A percentile compares a stretch with the other conserved stretches of the same genome.
These are phyloP conservation scores for Dicyrtomina minuta DNA, from an alignment of 2,888 invertebrate genomes.

Conservation along the genomic window DNA sequence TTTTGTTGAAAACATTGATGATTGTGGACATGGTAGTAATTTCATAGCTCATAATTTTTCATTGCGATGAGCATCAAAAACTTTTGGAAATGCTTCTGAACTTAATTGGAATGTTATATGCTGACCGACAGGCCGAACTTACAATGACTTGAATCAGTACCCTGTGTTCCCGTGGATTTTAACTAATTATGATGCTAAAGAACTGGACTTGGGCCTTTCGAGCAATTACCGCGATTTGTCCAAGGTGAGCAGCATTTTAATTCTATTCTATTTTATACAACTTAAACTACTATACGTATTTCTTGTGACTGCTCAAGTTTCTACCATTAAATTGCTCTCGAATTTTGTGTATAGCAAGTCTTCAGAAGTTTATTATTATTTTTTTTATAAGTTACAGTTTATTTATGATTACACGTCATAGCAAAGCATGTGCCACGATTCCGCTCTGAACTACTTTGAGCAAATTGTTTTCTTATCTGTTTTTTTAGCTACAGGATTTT, in stretches of 20 bases:
- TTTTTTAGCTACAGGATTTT: too few species aligned
- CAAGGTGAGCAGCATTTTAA: constrained; percentile 65
- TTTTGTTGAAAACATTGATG: constrained; percentile 17
- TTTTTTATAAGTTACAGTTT: too few species aligned
- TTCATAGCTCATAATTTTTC: constrained; percentile 22
- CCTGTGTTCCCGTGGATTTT: constrained; percentile 99
- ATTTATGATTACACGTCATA: too few species aligned
- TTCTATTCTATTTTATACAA: neutral
- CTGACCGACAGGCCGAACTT: constrained; percentile 80
- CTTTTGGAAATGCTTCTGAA: constrained; percentile 8
- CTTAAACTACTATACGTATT: too few species aligned
- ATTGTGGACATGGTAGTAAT: constrained; percentile 11
- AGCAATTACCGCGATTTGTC: constrained; percentile 97
- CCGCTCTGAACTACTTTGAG: too few species aligned
- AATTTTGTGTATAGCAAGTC: too few species aligned
- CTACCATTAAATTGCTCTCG: too few species aligned
- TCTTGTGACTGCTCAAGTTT: too few species aligned
- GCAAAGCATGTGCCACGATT: too few species aligned
- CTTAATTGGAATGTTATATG: constrained; percentile 35
- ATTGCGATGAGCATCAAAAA: constrained; percentile 19
- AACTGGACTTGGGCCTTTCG: constrained; percentile 91
- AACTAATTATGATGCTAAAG: constrained; percentile 96
- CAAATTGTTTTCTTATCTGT: too few species aligned
- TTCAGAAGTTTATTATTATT: too few species aligned
- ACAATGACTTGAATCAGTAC: constrained; percentile 99